A percentile compares a stretch with the other conserved stretches of the same genome.
Conservation (phyloP, 2,888 invertebrate genomes). For the Orthosia incerta region DNA sequence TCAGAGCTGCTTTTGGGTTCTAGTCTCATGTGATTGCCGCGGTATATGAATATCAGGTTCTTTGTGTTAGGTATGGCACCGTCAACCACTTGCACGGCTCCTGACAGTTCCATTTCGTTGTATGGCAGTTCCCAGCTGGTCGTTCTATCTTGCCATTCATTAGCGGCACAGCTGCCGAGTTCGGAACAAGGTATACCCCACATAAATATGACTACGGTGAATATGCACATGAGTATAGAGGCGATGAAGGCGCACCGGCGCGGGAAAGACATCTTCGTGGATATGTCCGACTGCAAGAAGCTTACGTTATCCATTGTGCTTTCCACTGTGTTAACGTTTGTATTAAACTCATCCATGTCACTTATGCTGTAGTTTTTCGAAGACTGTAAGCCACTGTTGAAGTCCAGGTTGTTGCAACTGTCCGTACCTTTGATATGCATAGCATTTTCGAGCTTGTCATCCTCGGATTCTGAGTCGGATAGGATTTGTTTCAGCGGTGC, state of each 20-base stretch:
- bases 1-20: slow-evolving; percentile 86
- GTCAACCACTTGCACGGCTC: slow-evolving; percentile 93
- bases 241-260: slow-evolving; percentile 93
- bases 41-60: slow-evolving; percentile 94
- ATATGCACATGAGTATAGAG: slow-evolving; percentile 93
- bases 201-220: slow-evolving; percentile 93
- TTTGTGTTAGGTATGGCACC: slow-evolving; percentile 92
- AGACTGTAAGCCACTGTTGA: slow-evolving; percentile 86
- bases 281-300: slow-evolving; percentile 86
- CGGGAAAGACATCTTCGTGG: slow-evolving; percentile 92
- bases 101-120: slow-evolving; percentile 93
- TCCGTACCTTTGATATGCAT: slow-evolving; percentile 79
- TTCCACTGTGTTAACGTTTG: slow-evolving; percentile 86
- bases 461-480: slow-evolving; percentile 95
- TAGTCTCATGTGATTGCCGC: slow-evolving; percentile 92
- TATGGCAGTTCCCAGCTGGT: slow-evolving; percentile 93
- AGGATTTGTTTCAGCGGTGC: slow-evolving; percentile 95
- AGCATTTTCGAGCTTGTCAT: slow-evolving; percentile 90
- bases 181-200: slow-evolving; percentile 95
- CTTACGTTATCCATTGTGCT: slow-evolving; percentile 89
- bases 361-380: slow-evolving; percentile 87
- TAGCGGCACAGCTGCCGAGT: slow-evolving; percentile 91
- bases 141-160: slow-evolving; percentile 90
- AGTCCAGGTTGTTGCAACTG: slow-evolving; percentile 86
- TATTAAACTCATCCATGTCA: slow-evolving; percentile 88